phyloP scores from a whole-genome alignment of 2,888 invertebrate species.

The Leucozona laternaria region DNA sequence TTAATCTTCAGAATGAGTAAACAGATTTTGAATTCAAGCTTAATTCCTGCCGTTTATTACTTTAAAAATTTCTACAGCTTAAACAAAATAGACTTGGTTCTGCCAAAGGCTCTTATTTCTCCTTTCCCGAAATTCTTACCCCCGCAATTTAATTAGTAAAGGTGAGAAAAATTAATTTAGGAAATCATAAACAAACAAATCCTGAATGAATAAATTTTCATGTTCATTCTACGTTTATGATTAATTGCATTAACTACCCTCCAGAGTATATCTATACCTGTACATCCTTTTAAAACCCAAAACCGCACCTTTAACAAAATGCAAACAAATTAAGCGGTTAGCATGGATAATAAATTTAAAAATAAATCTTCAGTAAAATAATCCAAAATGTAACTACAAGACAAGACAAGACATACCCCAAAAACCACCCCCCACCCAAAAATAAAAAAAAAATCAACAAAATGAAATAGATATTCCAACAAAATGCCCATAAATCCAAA shows the following conservation, averaged over 20 bases:
- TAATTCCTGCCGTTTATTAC: too few species aligned
- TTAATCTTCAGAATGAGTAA: too few species aligned
- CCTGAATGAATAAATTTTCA: background rate
- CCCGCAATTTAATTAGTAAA: background rate
- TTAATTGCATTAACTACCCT: background rate
- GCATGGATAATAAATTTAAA: constrained; percentile 32
- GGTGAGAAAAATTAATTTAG: constrained; percentile 1
- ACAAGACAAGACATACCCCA: constrained; percentile 1
- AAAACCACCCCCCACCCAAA: background rate
- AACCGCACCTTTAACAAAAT: background rate
- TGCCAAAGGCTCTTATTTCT: background rate
- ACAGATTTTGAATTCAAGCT: too few species aligned
- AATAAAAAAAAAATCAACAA: background rate
- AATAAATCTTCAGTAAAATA: background rate
- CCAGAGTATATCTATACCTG: too few species aligned
- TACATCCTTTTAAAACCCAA: background rate
- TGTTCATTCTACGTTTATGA: background rate
- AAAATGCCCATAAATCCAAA: constrained; percentile 33
- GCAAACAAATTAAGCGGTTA: constrained; percentile 22
- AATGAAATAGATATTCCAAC: constrained; percentile 22
- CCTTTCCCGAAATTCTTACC: background rate
- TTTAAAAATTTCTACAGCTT: too few species aligned
- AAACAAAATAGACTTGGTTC: too few species aligned
- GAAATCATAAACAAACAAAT: constrained; percentile 2
- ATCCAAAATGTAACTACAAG: constrained; percentile 17